Conservation (phyloP, 2,797 vertebrate species). For the Eremophila alpestris region DNA sequence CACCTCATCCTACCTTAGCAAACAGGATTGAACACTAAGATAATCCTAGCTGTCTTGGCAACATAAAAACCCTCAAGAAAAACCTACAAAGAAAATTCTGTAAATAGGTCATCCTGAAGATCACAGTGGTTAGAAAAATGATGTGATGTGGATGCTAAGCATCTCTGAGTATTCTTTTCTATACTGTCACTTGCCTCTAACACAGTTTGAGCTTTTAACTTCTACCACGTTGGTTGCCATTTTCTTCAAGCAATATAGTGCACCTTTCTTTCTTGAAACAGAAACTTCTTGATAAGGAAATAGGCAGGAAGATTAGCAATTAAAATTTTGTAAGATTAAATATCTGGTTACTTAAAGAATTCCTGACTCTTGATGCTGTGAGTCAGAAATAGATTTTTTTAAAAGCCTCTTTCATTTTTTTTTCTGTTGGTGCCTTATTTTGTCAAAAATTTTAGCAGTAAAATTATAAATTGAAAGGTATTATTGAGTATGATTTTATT, state of each 20-base stretch:
- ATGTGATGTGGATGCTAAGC: background rate
- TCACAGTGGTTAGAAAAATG: background rate
- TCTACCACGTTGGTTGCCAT: background rate
- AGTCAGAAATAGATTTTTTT: background rate
- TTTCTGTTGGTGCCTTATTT: background rate
- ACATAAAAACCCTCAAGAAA: background rate
- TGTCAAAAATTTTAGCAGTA: background rate
- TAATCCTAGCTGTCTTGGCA: background rate
- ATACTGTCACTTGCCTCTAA: background rate
- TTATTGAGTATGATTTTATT: background rate
- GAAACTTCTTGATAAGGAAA: background rate
- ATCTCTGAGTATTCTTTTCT: background rate
- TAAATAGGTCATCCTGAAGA: background rate
- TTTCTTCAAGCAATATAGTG: background rate
- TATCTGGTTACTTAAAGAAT: background rate
- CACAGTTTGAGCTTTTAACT: background rate
- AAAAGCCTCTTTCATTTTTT: accelerated
- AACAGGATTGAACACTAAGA: background rate
- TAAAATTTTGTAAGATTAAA: background rate
- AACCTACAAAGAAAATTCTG: background rate
- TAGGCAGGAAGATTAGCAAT: background rate
- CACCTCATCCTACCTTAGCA: background rate
- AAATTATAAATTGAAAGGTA: background rate
- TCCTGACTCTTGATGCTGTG: accelerated
- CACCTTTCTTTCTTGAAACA: background rate